Evolutionary conservation across 1,140 invertebrate genomes (phyloP), one percentile per base, ranked within the genome.

Genomic region (Thalassaphorura encarpata): DNA sequence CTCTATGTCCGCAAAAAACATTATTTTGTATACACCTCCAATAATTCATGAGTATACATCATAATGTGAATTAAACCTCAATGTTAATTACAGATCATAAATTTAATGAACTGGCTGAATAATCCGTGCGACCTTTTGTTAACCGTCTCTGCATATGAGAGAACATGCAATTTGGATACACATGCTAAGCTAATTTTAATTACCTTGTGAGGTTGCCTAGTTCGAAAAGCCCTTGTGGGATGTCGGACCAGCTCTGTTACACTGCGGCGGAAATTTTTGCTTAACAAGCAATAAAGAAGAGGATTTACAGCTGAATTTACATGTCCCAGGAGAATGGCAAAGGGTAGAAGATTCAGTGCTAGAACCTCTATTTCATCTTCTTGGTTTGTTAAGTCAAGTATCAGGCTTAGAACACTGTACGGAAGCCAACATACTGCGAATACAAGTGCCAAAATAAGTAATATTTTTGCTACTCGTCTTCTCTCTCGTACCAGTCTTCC

Each of bases 281-380:
- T 89, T 78, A 91, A 86, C 64, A 89, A 80, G 67, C 87, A 89
- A 69, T 92, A 92, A 4, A 93, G 81, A 41, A 92, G 79, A 0
- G 89, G 89, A 70, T 93, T 92, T 60, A 90, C 80, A 27, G 86
- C 87, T 8, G 84, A 87, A 71, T 89, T 89, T 2, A 81, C 78
- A 66, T 89, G 85, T 58, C 67, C 78, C 50, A 79, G 67, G 3
- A 79, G 68, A 24, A 79, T 67, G 8, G 77, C 71, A 52, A 78
- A 78, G 0, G 73, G 75, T 41, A 74, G 54, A 15, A 75, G 66
- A 2, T 61, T 46, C 11, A 67, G 68, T 15, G 70, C 56, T 21
- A 52, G 36, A 21, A 47, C 33, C 18, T 23, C 45, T 8, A 58
- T 29, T 27, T 54, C 51, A 54, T 50, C 49, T 4, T 49, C 27